Conservation (phyloP, 2,113 vertebrate species). For the Cairina moschata region DNA sequence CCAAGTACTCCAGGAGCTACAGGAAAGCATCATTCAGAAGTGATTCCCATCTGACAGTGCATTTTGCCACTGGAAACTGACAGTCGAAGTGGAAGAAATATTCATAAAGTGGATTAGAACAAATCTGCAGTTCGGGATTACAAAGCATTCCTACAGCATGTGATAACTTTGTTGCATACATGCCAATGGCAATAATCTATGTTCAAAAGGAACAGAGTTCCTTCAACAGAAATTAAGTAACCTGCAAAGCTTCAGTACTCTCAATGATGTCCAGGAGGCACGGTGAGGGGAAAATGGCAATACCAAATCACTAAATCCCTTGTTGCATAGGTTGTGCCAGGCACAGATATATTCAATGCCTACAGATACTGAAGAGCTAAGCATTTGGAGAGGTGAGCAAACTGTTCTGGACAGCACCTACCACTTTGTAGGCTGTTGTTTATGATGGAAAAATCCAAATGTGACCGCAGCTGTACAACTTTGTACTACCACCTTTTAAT, state of each 20-base stretch:
- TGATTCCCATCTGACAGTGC: background rate
- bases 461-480: fast-evolving
- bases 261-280: background rate
- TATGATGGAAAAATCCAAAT: background rate
- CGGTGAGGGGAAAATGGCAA: background rate
- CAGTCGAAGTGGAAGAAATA: background rate
- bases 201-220: background rate
- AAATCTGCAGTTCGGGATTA: background rate
- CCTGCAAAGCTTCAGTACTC: background rate
- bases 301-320: background rate
- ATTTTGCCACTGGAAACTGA: background rate
- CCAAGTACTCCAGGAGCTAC: background rate
- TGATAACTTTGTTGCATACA: background rate
- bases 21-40: background rate
- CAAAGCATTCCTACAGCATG: background rate
- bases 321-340: background rate
- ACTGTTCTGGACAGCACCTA: background rate
- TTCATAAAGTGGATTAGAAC: background rate
- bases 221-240: background rate
- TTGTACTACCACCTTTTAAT: background rate
- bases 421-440: background rate
- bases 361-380: background rate
- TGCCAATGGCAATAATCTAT: background rate
- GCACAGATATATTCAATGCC: background rate
- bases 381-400: background rate